Percentiles rank a stretch among this genome's conserved stretches.
Evolutionary conservation across 2,797 vertebrate genomes (phyloP).

Genomic region (Ambastaia sidthimunki): DNA sequence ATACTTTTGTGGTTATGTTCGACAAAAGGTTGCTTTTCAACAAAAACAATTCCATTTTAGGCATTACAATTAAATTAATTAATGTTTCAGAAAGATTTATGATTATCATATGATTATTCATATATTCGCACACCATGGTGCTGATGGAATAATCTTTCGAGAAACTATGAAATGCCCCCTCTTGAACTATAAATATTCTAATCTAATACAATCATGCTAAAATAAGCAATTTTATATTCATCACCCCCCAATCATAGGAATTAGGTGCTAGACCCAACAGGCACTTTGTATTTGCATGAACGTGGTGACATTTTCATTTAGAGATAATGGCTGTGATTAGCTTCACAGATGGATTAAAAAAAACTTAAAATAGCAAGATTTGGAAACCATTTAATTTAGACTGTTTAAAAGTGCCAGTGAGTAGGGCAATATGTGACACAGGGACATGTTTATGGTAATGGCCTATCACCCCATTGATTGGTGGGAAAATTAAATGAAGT

Average conservation of each 20-base stretch:
- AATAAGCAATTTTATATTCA: constrained; percentile 24
- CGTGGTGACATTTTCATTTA: constrained; percentile 12
- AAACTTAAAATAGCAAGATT: neutral
- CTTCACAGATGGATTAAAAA: neutral
- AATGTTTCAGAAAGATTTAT: neutral
- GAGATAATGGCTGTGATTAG: constrained; percentile 4
- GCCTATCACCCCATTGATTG: neutral
- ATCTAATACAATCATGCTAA: constrained; percentile 10
- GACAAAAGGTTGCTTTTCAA: neutral
- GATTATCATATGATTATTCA: neutral
- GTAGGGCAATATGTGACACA: neutral
- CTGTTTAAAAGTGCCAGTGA: neutral
- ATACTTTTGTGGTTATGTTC: neutral
- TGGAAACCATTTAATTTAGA: neutral
- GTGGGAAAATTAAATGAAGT: constrained; percentile 5
- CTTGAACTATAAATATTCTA: neutral
- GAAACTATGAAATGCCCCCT: neutral
- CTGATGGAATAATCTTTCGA: constrained; percentile 1
- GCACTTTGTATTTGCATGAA: constrained; percentile 24
- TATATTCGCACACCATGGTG: neutral
- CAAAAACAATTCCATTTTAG: neutral
- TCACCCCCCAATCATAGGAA: constrained; percentile 11
- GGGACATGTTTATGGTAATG: neutral
- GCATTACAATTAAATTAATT: neutral
- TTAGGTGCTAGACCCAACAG: constrained; percentile 14